Percentiles rank a stretch among this genome's conserved stretches.
Conservation (phyloP, 2,113 vertebrate species). For the Hemibagrus wyckioides region DNA sequence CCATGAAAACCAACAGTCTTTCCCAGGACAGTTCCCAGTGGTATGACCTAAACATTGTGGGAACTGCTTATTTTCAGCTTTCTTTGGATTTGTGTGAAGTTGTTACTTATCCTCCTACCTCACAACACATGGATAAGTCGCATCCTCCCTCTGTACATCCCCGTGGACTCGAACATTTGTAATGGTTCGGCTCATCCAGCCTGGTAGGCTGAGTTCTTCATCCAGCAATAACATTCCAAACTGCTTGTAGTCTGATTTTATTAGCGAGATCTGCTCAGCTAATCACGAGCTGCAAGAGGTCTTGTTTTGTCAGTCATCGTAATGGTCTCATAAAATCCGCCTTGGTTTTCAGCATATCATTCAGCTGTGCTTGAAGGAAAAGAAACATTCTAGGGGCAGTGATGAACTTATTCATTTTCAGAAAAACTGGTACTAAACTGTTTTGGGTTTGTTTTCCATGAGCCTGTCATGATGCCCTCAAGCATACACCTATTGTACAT, state of each 20-base stretch:
- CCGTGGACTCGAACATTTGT: not conserved
- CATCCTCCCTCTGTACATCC: not conserved
- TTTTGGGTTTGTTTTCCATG: not conserved
- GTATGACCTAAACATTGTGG: conserved; percentile 33
- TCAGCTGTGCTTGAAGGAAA: not conserved
- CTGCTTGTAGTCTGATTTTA: conserved; percentile 25
- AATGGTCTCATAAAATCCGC: conserved; percentile 12
- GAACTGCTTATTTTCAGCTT: conserved; percentile 34
- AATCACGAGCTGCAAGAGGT: conserved; percentile 22
- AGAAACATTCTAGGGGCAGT: not conserved
- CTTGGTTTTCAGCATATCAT: conserved; percentile 4
- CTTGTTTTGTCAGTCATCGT: conserved; percentile 2
- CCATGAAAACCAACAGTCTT: not conserved
- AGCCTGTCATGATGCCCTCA: not conserved
- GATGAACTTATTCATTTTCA: not conserved
- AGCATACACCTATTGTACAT: not conserved
- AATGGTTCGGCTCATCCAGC: conserved; percentile 12
- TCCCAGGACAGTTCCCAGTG: not conserved
- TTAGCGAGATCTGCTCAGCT: conserved; percentile 16
- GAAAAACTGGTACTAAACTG: not conserved
- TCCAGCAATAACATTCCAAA: conserved; percentile 38
- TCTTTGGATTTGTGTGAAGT: conserved; percentile 21
- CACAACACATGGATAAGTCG: conserved; percentile 25
- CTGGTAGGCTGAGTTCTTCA: not conserved
- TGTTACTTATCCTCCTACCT: conserved; percentile 37